phyloP scores from a whole-genome alignment of 2,113 vertebrate species.

The Nerophis lumbriciformis region DNA sequence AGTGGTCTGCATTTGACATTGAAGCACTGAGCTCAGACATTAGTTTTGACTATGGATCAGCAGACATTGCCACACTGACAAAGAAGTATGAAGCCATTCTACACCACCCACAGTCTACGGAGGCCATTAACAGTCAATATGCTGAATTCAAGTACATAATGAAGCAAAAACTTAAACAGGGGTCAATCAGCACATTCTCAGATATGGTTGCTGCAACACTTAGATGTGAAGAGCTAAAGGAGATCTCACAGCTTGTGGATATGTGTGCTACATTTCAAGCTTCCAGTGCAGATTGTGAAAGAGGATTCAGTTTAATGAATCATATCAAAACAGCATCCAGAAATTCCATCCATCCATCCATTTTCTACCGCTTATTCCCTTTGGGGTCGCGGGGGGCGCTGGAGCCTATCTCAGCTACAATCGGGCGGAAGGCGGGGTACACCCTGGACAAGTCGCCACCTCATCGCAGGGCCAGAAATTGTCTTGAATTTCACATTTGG shows the following conservation, averaged over 20 bases:
- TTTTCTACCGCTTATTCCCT: too few relatives aligned
- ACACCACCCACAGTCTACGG: slow-evolving; percentile 5
- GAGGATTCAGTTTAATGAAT: slow-evolving; percentile 28
- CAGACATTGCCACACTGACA: slow-evolving; percentile 1
- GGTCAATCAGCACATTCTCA: slow-evolving; percentile 28
- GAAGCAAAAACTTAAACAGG: slow-evolving; percentile 22
- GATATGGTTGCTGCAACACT: slow-evolving; percentile 12
- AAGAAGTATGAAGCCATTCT: slow-evolving; percentile 23
- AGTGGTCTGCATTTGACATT: too few relatives aligned
- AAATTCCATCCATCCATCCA: too few relatives aligned
- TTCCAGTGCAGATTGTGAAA: slow-evolving; percentile 18
- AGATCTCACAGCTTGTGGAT: slow-evolving; percentile 8
- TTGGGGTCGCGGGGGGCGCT: too few relatives aligned
- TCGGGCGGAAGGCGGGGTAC: too few relatives aligned
- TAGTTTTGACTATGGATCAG: slow-evolving; percentile 11
- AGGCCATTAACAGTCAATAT: slow-evolving; percentile 2
- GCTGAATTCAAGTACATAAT: slow-evolving; percentile 12
- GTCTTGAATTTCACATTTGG: slow-evolving; percentile 12
- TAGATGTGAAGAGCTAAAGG: neutral
- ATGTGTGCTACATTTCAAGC: slow-evolving; percentile 29
- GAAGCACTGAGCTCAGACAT: too few relatives aligned
- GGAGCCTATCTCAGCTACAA: too few relatives aligned
- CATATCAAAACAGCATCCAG: slow-evolving; percentile 20
- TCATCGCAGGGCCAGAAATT: too few relatives aligned
- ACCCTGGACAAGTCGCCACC: too few relatives aligned